Evolutionary conservation across 2,888 invertebrate species (phyloP), one percentile per base, ranked within the genome.

Genomic region (Drosophila mettleri): DNA sequence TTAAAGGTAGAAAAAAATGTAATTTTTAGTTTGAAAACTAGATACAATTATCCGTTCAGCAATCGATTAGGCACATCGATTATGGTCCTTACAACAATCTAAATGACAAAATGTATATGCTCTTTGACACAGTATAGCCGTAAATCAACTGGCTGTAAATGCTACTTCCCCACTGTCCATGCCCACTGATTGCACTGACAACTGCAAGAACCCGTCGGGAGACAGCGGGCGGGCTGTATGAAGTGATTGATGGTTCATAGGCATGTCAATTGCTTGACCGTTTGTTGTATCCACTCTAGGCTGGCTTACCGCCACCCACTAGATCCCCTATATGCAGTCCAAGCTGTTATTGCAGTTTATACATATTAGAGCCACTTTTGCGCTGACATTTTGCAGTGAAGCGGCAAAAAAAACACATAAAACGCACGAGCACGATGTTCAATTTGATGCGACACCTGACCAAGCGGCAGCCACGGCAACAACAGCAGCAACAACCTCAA

Each of bases 321-420:
- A 5, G 20, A 14, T 10, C 33, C 63, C 49, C 60, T 14, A 57
- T 54, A 29, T 51, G 60, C 53, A 18, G 51, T 27, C 34, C 58
- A 20, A 59, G 68, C 48, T 43, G 72, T 64, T 77, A 65, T 64
- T 80, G 82, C 87, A 85, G 87, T 87, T 84, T 85, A 87, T 87
- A 85, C 83, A 85, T 87, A 84, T 84, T 84, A 84, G 83, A 84
- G 86, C 86, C 83, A 84, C 76, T 84, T 87, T 83, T 74, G 78
- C 55, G 61, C 48, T 62, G 65, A n/a, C 53, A 52, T 52, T 74
- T 69, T 49, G 59, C 45, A 59, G 51, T 16, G 9, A 63, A 31
- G 39, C 64, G 58, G 45, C 51, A 55, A 55, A 61, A 53, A 64
- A 62, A 18, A 3, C n/a, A n/a, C n/a, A 14, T 2, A 14, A 46